These are phyloP conservation scores for Parnassius smintheus DNA, from an alignment of 2,888 invertebrate species.

Conservation along the genomic window DNA sequence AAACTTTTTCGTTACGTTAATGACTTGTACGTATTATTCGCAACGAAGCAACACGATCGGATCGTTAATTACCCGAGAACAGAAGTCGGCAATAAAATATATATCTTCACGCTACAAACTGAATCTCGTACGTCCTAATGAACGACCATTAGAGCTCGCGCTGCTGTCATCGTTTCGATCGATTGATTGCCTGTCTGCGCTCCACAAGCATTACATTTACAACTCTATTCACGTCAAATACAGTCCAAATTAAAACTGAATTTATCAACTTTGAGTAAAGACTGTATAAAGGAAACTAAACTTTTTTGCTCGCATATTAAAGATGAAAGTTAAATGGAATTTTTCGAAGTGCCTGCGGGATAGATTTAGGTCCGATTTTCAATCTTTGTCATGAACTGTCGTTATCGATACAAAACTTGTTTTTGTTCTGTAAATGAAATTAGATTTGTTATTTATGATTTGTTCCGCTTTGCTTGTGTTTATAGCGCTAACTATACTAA, in stretches of 20 bases:
- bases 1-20: no score
- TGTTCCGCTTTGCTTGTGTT: slow-evolving; percentile 3
- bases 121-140: slow-evolving; percentile 49
- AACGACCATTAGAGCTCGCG: slow-evolving; percentile 61
- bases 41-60: neutral
- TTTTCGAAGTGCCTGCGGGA: slow-evolving; percentile 46
- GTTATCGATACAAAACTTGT: slow-evolving; percentile 38
- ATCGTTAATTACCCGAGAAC: slow-evolving; percentile 8
- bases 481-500: no score
- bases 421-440: slow-evolving; percentile 30
- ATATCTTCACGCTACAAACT: slow-evolving; percentile 4
- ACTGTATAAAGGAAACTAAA: slow-evolving; percentile 1
- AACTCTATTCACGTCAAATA: slow-evolving; percentile 29
- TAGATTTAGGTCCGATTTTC: slow-evolving; percentile 61
- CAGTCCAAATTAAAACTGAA: slow-evolving; percentile 27
- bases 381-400: slow-evolving; percentile 49
- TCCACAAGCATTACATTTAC: slow-evolving; percentile 22
- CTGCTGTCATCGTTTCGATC: slow-evolving; percentile 64
- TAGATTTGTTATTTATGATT: slow-evolving; percentile 27
- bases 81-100: slow-evolving; percentile 14
- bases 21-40: neutral
- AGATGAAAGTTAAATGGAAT: slow-evolving; percentile 3
- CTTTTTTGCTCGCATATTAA: neutral
- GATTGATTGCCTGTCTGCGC: slow-evolving; percentile 47
- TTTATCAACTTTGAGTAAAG: slow-evolving; percentile 2